phyloP scores from a whole-genome alignment of 2,113 vertebrate genomes.

The Spilogale gracilis region DNA sequence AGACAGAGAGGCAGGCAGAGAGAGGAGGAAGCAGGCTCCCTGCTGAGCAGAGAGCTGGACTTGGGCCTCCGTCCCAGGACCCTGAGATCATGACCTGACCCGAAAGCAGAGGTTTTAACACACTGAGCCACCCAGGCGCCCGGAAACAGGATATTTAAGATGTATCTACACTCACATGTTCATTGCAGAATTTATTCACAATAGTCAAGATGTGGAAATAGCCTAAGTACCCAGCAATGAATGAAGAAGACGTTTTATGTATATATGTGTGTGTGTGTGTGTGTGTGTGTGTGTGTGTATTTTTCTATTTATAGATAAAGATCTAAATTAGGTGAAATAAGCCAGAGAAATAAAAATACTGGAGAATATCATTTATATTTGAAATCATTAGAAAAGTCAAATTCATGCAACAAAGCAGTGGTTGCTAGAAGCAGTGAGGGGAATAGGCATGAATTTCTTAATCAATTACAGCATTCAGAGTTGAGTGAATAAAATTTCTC shows the following conservation, averaged over 20 bases:
- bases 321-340: not conserved
- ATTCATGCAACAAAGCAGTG: not conserved
- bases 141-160: not conserved
- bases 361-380: not conserved
- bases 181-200: too few relatives aligned
- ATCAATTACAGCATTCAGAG: not conserved
- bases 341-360: not conserved
- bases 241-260: not conserved
- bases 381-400: not conserved
- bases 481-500: not conserved
- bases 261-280: too few relatives aligned
- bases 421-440: not conserved
- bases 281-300: too few relatives aligned
- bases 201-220: not conserved
- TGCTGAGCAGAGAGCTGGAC: too few relatives aligned
- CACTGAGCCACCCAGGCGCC: too few relatives aligned
- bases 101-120: too few relatives aligned
- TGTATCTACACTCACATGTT: not conserved
- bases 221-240: not conserved
- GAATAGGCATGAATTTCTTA: not conserved
- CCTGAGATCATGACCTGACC: too few relatives aligned
- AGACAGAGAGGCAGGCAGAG: too few relatives aligned
- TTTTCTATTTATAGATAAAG: too few relatives aligned
- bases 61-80: too few relatives aligned
- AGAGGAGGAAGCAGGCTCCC: too few relatives aligned